Evolutionary conservation across 2,888 invertebrate species (phyloP), one percentile per base, ranked within the genome.

Genomic region (Agrenia bidenticulata): DNA sequence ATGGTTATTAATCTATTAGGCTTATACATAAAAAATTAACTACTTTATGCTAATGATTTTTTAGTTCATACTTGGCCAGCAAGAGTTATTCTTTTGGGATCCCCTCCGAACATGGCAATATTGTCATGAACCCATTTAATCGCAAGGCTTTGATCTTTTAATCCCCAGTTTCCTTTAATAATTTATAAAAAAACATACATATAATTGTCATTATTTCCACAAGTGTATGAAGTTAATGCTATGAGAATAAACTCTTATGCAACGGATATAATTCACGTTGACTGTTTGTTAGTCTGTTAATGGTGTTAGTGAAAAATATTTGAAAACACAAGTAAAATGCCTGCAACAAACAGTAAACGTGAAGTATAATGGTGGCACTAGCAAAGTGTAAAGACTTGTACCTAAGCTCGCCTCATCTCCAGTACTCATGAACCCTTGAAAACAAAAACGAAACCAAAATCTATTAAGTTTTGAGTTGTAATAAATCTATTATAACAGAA

Each of bases 51-150:
- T n/a, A n/a, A n/a, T n/a, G n/a, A n/a, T n/a, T n/a, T n/a, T n/a
- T n/a, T n/a, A n/a, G 2, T 11, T 45, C 19, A 17, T 45, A 45
- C 45, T n/a, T 69, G 64, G 0, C 66, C 69, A 23, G 55, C 54
- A 21, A 70, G 15, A 9, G 66, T 66, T 5, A 70, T 59, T 51
- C 56, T 61, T 0, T n/a, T 19, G 1, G 42, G 32, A 32, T 64
- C 64, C 21, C 67, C 67, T 23, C 64, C 64, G 23, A 67, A 67
- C n/a, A 41, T 23, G 2, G 32, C 61, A 39, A 68, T 68, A 26
- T 68, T 61, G 2, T 64, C 61, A 17, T 60, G 39, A 21, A 69
- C 37, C 63, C 50, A 68, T 39, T 57, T 68, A 4, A 62, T 51
- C 9, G 55, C 67, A 7, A 63, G n/a, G 1, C 32, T 41, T 53